These are phyloP conservation scores for Andrena bucephala DNA, from an alignment of 2,888 invertebrate species.

Conservation along the genomic window DNA sequence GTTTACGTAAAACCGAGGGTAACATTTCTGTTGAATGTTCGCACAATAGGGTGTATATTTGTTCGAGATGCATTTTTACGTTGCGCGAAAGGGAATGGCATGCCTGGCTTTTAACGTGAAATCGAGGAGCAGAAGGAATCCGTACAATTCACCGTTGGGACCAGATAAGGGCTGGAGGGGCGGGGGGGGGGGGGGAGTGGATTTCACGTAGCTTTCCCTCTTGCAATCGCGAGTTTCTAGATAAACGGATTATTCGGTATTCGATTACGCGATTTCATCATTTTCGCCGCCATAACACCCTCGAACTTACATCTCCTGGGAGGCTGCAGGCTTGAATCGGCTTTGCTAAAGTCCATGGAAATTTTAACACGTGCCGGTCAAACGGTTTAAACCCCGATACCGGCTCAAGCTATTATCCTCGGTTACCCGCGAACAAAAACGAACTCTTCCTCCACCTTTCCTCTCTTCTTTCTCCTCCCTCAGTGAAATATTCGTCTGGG, in stretches of 20 bases:
- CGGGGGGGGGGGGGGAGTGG: not conserved
- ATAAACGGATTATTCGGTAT: slow-evolving; percentile 48
- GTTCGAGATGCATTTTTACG: not conserved
- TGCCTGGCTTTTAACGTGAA: too few relatives aligned
- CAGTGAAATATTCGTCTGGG: not conserved
- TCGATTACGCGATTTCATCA: slow-evolving; percentile 51
- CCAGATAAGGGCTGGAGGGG: not conserved
- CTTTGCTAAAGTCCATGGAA: slow-evolving; percentile 35
- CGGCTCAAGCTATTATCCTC: not conserved
- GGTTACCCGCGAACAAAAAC: not conserved
- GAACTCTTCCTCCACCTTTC: not conserved
- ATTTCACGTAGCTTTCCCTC: slow-evolving; percentile 40
- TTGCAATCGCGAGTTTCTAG: slow-evolving; percentile 38
- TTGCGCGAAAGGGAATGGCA: too few relatives aligned
- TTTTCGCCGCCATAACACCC: slow-evolving; percentile 27
- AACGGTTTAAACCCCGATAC: not conserved
- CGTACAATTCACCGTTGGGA: slow-evolving; percentile 10
- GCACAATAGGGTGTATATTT: too few relatives aligned
- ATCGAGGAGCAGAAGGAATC: slow-evolving; percentile 12
- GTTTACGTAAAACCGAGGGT: too few relatives aligned
- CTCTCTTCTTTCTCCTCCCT: not conserved
- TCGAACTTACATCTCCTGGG: slow-evolving; percentile 40
- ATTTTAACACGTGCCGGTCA: slow-evolving; percentile 34
- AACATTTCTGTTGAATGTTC: too few relatives aligned
- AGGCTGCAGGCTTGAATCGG: slow-evolving; percentile 21